Evolutionary conservation across 1,140 invertebrate species (phyloP).

Genomic region (Cataglyphis hispanica): DNA sequence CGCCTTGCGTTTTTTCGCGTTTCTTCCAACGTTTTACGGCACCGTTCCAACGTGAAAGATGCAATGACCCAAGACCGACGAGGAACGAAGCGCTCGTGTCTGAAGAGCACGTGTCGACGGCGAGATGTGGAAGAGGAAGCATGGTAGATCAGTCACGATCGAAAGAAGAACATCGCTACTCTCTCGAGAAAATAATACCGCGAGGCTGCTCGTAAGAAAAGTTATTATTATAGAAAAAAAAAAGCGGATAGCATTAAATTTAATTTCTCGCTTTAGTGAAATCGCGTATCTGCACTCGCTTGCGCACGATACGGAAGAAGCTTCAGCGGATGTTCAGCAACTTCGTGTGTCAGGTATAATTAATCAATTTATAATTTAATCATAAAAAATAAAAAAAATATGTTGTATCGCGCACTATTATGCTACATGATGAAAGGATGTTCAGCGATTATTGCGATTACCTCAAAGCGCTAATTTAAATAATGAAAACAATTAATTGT

Average conservation of each 20-base stretch:
- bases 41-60: constrained; percentile 78
- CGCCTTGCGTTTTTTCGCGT: constrained; percentile 79
- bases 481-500: neutral
- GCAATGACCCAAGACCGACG: constrained; percentile 81
- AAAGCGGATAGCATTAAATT: constrained; percentile 68
- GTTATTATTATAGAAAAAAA: constrained; percentile 69
- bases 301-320: neutral
- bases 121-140: constrained; percentile 67
- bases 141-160: constrained; percentile 75
- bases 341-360: neutral
- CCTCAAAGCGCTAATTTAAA: neutral
- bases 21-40: constrained; percentile 73
- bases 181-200: constrained; percentile 74
- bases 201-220: constrained; percentile 67
- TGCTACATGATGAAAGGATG: neutral
- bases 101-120: constrained; percentile 73
- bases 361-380: neutral
- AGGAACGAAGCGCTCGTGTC: constrained; percentile 68
- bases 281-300: constrained; percentile 34
- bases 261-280: constrained; percentile 68
- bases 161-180: constrained; percentile 70
- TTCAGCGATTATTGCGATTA: neutral
- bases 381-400: neutral
- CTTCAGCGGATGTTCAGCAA: no score
- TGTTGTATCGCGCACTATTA: neutral